Conservation (phyloP, 2,113 vertebrate genomes). For the Cyprinodon variegatus region DNA sequence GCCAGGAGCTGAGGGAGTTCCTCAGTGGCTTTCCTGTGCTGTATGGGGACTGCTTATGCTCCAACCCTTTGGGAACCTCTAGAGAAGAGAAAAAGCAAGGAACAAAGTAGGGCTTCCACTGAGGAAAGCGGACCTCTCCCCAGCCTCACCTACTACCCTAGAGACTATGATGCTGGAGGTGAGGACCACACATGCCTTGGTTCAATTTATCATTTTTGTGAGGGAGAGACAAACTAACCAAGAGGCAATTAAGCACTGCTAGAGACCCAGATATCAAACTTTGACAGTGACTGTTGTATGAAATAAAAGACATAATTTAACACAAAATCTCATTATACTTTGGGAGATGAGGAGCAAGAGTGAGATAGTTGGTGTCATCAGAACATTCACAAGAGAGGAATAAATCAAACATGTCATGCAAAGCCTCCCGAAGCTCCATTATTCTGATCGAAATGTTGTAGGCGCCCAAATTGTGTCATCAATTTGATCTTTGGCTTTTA, state of each 20-base stretch:
- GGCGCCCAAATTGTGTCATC: conserved; percentile 71
- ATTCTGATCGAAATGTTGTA: conserved; percentile 67
- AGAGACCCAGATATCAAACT: conserved; percentile 81
- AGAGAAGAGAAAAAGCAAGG: conserved; percentile 47
- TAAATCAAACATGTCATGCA: conserved; percentile 76
- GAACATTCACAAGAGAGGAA: conserved; percentile 71
- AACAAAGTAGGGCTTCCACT: conserved; percentile 66
- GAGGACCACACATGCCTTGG: conserved; percentile 78
- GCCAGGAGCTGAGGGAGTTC: conserved; percentile 67
- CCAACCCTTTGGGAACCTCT: conserved; percentile 66
- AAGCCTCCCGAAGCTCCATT: conserved; percentile 62
- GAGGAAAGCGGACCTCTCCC: conserved; percentile 66
- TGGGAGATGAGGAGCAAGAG: conserved; percentile 48
- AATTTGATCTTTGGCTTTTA: conserved; percentile 79
- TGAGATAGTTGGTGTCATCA: conserved; percentile 69
- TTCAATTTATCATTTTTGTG: conserved; percentile 80
- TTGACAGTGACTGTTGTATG: conserved; percentile 65
- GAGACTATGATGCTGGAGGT: conserved; percentile 72
- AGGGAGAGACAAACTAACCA: conserved; percentile 70
- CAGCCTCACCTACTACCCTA: conserved; percentile 66
- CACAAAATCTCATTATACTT: conserved; percentile 73
- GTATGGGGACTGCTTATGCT: conserved; percentile 55
- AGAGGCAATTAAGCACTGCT: conserved; percentile 78
- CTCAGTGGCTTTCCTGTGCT: conserved; percentile 43
- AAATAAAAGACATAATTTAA: conserved; percentile 73